Conservation (phyloP, 2,888 invertebrate species). For the Bhutanitis thaidina region DNA sequence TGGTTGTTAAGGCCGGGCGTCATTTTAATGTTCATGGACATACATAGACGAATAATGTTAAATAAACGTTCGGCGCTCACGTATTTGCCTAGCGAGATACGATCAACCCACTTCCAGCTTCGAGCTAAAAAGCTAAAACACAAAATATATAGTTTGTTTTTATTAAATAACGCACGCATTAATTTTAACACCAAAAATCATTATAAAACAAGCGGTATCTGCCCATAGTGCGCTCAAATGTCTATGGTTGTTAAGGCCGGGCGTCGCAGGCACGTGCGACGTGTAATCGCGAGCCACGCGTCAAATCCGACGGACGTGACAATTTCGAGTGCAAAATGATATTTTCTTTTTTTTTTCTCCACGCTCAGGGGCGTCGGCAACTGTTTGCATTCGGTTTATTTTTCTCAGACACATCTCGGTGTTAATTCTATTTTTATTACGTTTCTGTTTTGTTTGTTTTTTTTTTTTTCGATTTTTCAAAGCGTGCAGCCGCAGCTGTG, state of each 20-base stretch:
- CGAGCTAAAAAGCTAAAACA: no score
- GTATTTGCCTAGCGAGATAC: no score
- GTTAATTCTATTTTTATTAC: no score
- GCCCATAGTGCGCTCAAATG: background rate
- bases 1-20: constrained; percentile 43
- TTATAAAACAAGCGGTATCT: background rate
- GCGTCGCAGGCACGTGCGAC: constrained; percentile 37
- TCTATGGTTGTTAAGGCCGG: constrained; percentile 36
- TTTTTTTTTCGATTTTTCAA: no score
- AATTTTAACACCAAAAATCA: constrained; percentile 8
- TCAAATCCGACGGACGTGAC: constrained; percentile 45
- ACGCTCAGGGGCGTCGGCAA: constrained; percentile 41
- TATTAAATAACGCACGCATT: background rate
- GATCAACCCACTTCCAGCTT: no score
- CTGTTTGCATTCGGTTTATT: constrained; percentile 40
- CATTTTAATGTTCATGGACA: no score
- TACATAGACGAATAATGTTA: no score
- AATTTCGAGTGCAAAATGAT: constrained; percentile 36
- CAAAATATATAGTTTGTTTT: no score
- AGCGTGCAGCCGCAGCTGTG: no score
- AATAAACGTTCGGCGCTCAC: no score
- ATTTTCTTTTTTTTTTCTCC: constrained; percentile 39
- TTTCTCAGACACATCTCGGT: constrained; percentile 28
- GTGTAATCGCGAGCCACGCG: constrained; percentile 39
- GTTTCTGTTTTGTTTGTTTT: no score